Conservation (phyloP, 2,888 invertebrate species). For the Drosophila macrothrix region DNA sequence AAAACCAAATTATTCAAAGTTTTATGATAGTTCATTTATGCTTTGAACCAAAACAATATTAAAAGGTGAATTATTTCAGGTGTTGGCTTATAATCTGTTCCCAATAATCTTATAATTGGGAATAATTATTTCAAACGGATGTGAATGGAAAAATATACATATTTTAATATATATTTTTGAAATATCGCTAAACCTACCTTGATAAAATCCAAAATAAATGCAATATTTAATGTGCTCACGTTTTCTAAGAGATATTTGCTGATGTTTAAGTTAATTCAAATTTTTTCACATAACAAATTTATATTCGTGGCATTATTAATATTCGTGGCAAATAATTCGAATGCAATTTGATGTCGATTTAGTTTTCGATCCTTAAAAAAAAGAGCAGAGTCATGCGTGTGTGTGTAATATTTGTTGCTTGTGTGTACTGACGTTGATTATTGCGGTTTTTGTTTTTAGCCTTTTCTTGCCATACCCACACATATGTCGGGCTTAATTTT, state of each 20-base stretch:
- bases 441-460: constrained; percentile 19
- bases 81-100: background rate
- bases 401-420: constrained; percentile 6
- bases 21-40: background rate
- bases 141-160: background rate
- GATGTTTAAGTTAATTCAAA: background rate
- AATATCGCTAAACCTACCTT: constrained; percentile 14
- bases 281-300: constrained; percentile 20
- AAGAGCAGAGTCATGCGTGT: constrained; percentile 4
- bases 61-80: background rate
- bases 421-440: constrained; percentile 7
- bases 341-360: constrained; percentile 54
- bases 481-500: background rate
- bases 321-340: constrained; percentile 48
- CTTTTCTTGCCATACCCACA: constrained; percentile 1
- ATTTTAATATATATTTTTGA: fast-evolving
- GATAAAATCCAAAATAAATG: constrained; percentile 18
- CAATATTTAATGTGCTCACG: constrained; percentile 16
- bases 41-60: background rate
- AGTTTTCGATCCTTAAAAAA: constrained; percentile 27
- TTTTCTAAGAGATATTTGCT: background rate
- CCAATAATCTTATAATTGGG: background rate
- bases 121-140: background rate
- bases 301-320: constrained; percentile 28
- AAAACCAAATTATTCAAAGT: too few relatives aligned